Evolutionary conservation across 2,113 vertebrate species (phyloP).

Genomic region (Osmerus mordax): DNA sequence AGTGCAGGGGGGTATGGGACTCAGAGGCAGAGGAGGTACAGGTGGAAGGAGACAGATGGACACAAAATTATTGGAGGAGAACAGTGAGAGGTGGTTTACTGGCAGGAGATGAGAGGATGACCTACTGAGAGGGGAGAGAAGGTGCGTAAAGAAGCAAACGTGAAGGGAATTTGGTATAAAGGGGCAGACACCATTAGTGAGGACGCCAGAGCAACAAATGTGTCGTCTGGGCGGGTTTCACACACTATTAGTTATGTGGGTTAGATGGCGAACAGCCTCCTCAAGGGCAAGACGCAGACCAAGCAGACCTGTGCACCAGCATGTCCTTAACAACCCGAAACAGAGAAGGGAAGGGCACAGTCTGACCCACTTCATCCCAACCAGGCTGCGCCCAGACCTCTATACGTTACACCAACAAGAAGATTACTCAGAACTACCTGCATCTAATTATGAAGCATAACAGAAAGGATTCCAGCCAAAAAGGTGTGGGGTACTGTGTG

Average conservation of each 20-base stretch:
- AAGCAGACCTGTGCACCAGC: background rate
- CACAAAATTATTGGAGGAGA: background rate
- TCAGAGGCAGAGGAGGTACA: background rate
- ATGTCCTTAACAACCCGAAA: background rate
- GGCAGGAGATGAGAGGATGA: background rate
- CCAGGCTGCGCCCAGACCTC: too few relatives aligned
- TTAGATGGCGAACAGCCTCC: background rate
- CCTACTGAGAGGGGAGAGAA: conserved; percentile 17
- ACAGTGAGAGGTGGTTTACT: background rate
- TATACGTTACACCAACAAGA: too few relatives aligned
- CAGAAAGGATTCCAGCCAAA: too few relatives aligned
- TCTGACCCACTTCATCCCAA: background rate
- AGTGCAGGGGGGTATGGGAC: background rate
- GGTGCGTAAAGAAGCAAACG: background rate
- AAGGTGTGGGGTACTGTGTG: too few relatives aligned
- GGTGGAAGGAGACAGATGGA: conserved; percentile 1
- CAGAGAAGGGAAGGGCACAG: background rate
- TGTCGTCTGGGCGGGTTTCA: conserved; percentile 20
- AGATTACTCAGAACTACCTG: too few relatives aligned
- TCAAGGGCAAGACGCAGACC: background rate
- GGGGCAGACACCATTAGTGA: background rate
- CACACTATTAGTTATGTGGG: conserved; percentile 18
- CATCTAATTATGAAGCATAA: too few relatives aligned
- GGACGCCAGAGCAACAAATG: conserved; percentile 10
- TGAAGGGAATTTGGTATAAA: background rate